Conservation (phyloP, 2,113 vertebrate genomes). For the Halcyon malimbica region DNA sequence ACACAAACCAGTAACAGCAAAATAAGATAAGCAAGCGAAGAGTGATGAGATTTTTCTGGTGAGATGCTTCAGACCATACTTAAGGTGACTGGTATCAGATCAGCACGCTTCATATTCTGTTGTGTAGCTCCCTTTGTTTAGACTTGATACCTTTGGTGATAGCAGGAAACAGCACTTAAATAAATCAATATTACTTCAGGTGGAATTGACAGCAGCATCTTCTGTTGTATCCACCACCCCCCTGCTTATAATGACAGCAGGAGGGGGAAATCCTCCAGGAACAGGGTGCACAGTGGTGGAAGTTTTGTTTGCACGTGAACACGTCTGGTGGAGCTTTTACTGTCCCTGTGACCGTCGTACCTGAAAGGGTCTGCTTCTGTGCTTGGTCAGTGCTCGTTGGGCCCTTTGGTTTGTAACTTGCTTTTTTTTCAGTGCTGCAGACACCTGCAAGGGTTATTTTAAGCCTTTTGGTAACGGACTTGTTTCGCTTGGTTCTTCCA, state of each 20-base stretch:
- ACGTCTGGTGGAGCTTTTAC: neutral
- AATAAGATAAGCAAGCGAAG: neutral
- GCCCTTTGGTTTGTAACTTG: neutral
- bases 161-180: neutral
- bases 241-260: no score
- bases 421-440: neutral
- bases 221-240: fast-evolving
- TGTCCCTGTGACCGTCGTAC: fast-evolving
- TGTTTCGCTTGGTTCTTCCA: neutral
- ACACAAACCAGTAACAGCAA: neutral
- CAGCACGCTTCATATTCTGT: neutral
- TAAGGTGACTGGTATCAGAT: neutral
- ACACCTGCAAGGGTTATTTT: neutral
- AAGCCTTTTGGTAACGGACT: neutral
- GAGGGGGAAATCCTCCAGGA: neutral
- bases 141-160: neutral
- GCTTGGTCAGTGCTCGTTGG: neutral
- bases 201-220: neutral
- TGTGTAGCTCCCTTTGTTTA: neutral
- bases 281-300: fast-evolving
- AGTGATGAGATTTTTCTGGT: neutral
- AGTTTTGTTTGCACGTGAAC: no score
- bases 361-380: neutral
- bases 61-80: neutral
- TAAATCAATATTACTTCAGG: neutral